Base-by-base conservation (phyloP, 2,888 invertebrate genomes). In the Hirtodrosophila alboralis region DNA sequence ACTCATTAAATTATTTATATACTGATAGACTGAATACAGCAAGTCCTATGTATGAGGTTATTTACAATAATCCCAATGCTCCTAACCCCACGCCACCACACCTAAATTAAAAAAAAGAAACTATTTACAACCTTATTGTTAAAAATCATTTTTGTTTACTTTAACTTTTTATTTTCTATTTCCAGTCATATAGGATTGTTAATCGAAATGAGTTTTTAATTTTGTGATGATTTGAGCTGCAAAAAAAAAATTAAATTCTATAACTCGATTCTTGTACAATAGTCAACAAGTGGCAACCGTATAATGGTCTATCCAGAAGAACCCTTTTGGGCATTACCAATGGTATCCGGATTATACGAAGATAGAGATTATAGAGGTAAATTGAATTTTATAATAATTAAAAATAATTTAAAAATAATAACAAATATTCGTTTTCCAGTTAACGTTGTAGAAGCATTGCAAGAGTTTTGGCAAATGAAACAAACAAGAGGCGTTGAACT, bases 391-490 rank as follows among this genome's bases (percentile, higher is more conserved):
- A 4, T 33, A n/a, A 21, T 2, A 26, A 18, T 13, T 5, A 18
- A 1, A 7, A 9, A 13, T 10, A 38, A 21, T 18, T 4, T 27
- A 18, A 16, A 31, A 27, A 10, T 40, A 13, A 13, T 0, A 13
- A 1, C 28, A 14, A 16, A 38, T 16, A 34, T 16, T 33, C 1
- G 3, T 6, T 45, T 52, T 74, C 1, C 92, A 95, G 97, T 98
- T 77, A 97, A 98, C 92, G 97, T 98, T 65, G 97, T 98, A 57
- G 97, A 98, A 91, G 97, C 97, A 6, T 92, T 98, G 56, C 97
- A 98, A 91, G 97, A 98, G 92, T 98, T 98, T 91, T 98, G 98
- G 98, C 97, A 97, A 92, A 96, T 97, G 96, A 98, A 98, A 91
- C 96, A 96, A 77, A 94, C 96, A 44, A 92, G 97, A 63, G 96